Base-by-base conservation (phyloP, 2,888 invertebrate genomes). In the Drosophila affinis region DNA sequence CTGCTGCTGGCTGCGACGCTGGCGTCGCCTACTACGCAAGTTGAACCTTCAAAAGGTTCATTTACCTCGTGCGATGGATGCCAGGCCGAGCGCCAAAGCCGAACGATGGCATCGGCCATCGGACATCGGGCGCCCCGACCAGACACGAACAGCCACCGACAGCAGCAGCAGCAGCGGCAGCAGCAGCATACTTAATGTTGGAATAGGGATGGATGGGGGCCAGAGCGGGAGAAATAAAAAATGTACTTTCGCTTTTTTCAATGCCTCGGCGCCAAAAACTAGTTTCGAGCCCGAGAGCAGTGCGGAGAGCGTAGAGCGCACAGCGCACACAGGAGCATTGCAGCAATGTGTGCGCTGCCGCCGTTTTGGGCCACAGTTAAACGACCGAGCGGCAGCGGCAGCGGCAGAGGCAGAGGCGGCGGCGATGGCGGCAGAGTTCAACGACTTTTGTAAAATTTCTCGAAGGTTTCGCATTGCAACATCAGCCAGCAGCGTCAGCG, bases 191-290 rank as follows among this genome's bases (percentile, higher is more conserved):
- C 29, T 29, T 29, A 57, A 14, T 59, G 56, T 39, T 27, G 46
- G 14, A 24, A 7, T 3, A 14, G 6, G 18, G 21, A 17, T 9
- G 18, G 63, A 18, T 7, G 14, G 61, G 54, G 56, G 54, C 48
- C 51, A 32, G 57, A 34, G 24, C 47, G 45, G 63, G 61, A 24
- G 49, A 47, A 18, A 46, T 47, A 68, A 88, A 85, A 89, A 86
- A 90, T 88, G 81, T 90, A 92, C 92, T 92, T 92, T 92, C 92
- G 90, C 85, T 86, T 92, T 92, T 91, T 92, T 92, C 92, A 92
- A 92, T 92, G 92, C 91, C 92, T 90, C 86, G 81, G 78, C 88
- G 75, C 69, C 78, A 62, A 62, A 89, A 82, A 90, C 83, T 90
- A 77, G 88, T 89, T 81, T 81, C 70, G 74, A 81, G 81, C 70